phyloP scores from a whole-genome alignment of 2,797 vertebrate genomes.

The Clamator glandarius region DNA sequence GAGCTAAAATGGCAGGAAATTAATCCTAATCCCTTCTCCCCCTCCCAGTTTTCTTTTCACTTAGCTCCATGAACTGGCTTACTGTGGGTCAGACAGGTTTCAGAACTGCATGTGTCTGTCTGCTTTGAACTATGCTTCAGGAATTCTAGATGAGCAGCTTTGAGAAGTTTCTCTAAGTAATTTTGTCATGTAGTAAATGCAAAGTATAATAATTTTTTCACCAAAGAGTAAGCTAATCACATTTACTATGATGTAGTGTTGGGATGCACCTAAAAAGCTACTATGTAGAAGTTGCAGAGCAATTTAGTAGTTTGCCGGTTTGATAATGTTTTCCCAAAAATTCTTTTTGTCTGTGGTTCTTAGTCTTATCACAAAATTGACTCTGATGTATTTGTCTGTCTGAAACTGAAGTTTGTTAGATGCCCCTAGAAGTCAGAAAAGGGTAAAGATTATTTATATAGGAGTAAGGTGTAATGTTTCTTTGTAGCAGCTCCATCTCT shows the following conservation, averaged over 20 bases:
- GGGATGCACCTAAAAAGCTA: not conserved
- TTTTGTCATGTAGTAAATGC: not conserved
- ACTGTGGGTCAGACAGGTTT: not conserved
- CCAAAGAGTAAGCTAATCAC: not conserved
- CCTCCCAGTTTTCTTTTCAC: not conserved
- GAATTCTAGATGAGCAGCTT: not conserved
- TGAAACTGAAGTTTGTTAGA: not conserved
- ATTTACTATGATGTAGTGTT: not conserved
- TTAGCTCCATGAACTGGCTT: not conserved
- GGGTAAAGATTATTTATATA: not conserved
- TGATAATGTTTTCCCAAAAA: not conserved
- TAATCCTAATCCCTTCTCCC: not conserved
- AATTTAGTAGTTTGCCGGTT: not conserved
- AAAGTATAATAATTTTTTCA: not conserved
- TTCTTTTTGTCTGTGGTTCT: not conserved
- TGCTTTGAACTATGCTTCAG: not conserved
- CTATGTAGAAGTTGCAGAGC: not conserved
- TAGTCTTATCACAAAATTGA: not conserved
- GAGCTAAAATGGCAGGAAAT: conserved; percentile 5
- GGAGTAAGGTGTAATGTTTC: not conserved
- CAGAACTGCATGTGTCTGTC: not conserved
- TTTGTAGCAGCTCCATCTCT: not conserved
- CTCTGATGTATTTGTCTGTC: not conserved
- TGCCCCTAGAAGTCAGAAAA: not conserved
- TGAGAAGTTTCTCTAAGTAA: not conserved